Conservation (phyloP, 2,113 vertebrate species). For the Desmodus rotundus region DNA sequence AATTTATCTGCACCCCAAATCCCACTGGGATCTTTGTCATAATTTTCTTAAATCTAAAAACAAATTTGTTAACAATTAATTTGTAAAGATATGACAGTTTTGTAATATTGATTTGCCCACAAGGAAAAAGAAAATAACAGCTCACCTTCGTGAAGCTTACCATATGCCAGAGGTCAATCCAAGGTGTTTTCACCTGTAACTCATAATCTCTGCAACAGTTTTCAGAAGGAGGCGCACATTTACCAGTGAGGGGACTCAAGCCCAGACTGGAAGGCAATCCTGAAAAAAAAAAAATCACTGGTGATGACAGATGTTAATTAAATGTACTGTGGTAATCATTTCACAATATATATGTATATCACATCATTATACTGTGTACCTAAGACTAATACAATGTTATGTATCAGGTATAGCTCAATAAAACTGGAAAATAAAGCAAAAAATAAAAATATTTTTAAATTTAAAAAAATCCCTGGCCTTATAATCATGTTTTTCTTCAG, state of each 20-base stretch:
- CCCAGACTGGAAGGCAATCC: background rate
- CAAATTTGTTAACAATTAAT: background rate
- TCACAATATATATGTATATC: background rate
- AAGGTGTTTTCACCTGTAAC: background rate
- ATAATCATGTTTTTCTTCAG: background rate
- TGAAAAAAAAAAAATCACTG: background rate
- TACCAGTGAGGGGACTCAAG: background rate
- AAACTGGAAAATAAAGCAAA: background rate
- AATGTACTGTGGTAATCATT: background rate
- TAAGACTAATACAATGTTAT: background rate
- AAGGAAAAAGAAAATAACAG: background rate
- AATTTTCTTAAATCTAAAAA: conserved; percentile 34
- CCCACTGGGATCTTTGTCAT: background rate
- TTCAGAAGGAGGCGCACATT: background rate
- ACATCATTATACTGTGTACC: background rate
- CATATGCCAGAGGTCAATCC: background rate
- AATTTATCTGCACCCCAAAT: background rate
- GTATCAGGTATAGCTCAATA: background rate
- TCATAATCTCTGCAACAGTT: background rate
- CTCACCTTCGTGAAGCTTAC: background rate
- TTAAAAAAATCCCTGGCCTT: background rate
- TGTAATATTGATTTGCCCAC: background rate
- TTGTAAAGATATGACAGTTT: background rate
- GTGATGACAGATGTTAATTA: background rate
- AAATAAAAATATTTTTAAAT: background rate